phyloP scores from a whole-genome alignment of 2,797 vertebrate genomes.

The Sebastes baramenuke region DNA sequence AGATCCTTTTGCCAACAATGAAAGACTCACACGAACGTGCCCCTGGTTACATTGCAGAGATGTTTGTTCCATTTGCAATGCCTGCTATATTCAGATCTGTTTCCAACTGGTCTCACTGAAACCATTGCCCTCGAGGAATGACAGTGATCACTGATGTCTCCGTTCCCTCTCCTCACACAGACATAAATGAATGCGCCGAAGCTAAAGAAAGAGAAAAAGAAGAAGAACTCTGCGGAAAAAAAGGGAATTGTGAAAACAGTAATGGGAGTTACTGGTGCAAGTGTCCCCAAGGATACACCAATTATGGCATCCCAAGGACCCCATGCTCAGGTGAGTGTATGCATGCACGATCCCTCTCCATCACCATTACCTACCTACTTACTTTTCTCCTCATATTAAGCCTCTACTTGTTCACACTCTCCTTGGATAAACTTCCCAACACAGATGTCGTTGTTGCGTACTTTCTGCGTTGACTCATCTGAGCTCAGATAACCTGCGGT shows the following conservation, averaged over 20 bases:
- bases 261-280: constrained; percentile 69
- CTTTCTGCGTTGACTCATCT: neutral
- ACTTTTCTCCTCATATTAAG: neutral
- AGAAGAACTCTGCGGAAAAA: constrained; percentile 56
- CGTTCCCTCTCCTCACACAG: constrained; percentile 43
- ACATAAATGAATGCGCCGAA: constrained; percentile 67
- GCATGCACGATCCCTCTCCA: too few relatives aligned
- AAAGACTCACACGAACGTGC: neutral
- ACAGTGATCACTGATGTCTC: neutral
- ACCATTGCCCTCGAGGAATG: neutral
- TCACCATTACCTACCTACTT: neutral
- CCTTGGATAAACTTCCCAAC: neutral
- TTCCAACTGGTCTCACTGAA: neutral
- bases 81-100: neutral
- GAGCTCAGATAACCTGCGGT: neutral
- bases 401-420: neutral
- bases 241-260: constrained; percentile 57
- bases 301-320: constrained; percentile 57
- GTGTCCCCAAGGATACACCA: constrained; percentile 72
- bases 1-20: neutral
- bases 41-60: neutral
- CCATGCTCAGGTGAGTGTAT: constrained; percentile 70
- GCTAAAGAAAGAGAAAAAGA: fast-evolving
- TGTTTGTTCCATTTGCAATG: neutral
- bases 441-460: neutral